Percentiles rank a stretch among this genome's conserved stretches.
These are phyloP conservation scores for Limnephilus lunatus DNA, from an alignment of 2,888 invertebrate genomes.

Conservation along the genomic window DNA sequence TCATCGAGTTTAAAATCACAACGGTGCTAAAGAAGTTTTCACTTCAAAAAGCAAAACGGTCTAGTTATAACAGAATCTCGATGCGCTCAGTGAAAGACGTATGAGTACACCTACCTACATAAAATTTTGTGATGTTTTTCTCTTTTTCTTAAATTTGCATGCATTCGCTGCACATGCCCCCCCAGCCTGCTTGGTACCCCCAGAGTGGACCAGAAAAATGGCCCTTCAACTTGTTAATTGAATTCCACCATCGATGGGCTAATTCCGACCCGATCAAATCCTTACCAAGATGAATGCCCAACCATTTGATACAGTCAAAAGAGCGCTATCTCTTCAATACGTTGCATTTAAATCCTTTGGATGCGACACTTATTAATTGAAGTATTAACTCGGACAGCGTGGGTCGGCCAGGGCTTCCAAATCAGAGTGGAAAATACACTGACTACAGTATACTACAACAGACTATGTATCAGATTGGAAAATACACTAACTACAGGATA, in stretches of 20 bases:
- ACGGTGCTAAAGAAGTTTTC: too few relatives aligned
- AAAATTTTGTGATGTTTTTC: neutral
- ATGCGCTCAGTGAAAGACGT: too few relatives aligned
- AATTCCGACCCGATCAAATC: slow-evolving; percentile 20
- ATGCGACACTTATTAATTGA: slow-evolving; percentile 61
- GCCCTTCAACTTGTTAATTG: slow-evolving; percentile 32
- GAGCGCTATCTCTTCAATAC: slow-evolving; percentile 47
- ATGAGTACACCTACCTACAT: neutral
- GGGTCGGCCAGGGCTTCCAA: slow-evolving; percentile 21
- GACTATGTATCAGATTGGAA: too few relatives aligned
- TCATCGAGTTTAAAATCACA: too few relatives aligned
- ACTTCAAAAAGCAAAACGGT: too few relatives aligned
- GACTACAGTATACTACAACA: too few relatives aligned
- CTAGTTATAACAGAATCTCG: too few relatives aligned
- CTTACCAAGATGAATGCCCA: slow-evolving; percentile 32
- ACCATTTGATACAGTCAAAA: slow-evolving; percentile 36
- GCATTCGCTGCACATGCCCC: neutral
- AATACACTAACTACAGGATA: too few relatives aligned
- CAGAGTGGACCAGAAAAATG: neutral
- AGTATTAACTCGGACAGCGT: slow-evolving; percentile 59
- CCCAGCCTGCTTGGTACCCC: neutral
- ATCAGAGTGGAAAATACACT: too few relatives aligned
- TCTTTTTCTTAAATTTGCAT: neutral
- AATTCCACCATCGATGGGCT: slow-evolving; percentile 23
- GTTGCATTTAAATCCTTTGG: slow-evolving; percentile 50